Conservation (phyloP, 2,797 vertebrate species). For the Thamnophis elegans region DNA sequence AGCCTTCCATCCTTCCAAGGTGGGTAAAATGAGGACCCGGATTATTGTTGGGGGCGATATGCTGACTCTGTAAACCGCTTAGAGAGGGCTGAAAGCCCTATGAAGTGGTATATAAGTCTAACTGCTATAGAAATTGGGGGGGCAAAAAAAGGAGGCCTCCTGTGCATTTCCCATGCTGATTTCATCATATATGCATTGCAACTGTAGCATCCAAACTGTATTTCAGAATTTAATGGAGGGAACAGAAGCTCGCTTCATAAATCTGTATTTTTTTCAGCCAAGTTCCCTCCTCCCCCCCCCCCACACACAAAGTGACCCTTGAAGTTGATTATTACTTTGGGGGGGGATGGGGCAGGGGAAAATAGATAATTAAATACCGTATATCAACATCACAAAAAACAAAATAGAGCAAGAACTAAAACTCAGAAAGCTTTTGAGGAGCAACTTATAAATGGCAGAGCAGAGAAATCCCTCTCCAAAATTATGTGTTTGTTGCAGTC, state of each 20-base stretch:
- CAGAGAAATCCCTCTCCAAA: not conserved
- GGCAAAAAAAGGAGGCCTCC: not conserved
- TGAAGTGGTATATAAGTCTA: no score
- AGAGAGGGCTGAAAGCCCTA: no score
- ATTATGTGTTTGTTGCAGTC: not conserved
- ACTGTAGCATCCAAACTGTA: not conserved
- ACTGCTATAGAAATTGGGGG: no score
- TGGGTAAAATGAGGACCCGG: no score
- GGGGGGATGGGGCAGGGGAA: not conserved
- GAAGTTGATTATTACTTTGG: not conserved
- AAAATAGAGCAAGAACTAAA: not conserved
- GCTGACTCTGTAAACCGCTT: no score
- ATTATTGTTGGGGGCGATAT: no score
- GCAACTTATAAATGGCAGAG: not conserved
- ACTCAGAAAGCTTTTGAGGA: not conserved
- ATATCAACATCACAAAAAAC: not conserved
- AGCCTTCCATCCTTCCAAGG: no score
- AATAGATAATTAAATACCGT: not conserved
- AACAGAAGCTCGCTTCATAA: not conserved
- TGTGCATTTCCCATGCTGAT: not conserved
- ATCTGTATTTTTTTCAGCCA: not conserved
- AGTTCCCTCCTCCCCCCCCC: not conserved
- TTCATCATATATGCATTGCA: not conserved
- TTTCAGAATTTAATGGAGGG: not conserved
- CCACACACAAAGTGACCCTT: not conserved